Conservation (phyloP, 2,797 vertebrate species). For the Sylvilagus floridanus region DNA sequence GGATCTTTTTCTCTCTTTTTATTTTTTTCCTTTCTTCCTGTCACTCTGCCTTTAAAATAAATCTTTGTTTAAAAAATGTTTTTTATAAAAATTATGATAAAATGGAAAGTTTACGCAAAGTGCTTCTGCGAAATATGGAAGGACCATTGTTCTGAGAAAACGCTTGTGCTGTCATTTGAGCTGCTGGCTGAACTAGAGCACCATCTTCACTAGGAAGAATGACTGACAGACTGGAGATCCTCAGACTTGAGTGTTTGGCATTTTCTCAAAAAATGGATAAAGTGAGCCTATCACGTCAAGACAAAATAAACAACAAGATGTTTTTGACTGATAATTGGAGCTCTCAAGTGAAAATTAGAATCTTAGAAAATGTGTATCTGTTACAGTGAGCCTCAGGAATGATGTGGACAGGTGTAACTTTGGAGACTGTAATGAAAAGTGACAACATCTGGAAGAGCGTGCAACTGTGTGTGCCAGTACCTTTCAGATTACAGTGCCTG, state of each 20-base stretch:
- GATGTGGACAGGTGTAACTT: neutral
- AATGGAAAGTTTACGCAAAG: neutral
- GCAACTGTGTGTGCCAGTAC: neutral
- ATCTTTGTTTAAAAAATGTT: neutral
- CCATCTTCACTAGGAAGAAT: conserved; percentile 24
- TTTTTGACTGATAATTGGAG: conserved; percentile 19
- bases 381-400: neutral
- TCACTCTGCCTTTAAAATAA: too few species aligned
- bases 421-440: conserved; percentile 26
- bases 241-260: neutral
- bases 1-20: too few species aligned
- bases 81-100: neutral
- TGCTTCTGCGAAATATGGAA: neutral
- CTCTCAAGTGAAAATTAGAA: neutral
- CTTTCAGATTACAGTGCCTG: neutral
- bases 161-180: neutral
- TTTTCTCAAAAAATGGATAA: conserved; percentile 6
- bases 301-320: too few species aligned
- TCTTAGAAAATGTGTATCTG: neutral
- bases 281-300: neutral
- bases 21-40: too few species aligned
- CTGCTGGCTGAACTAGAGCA: neutral
- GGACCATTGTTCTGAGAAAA: neutral
- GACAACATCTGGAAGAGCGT: neutral
- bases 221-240: neutral